These are phyloP conservation scores for Drosophila borealis DNA, from an alignment of 2,888 invertebrate genomes.

Conservation along the genomic window DNA sequence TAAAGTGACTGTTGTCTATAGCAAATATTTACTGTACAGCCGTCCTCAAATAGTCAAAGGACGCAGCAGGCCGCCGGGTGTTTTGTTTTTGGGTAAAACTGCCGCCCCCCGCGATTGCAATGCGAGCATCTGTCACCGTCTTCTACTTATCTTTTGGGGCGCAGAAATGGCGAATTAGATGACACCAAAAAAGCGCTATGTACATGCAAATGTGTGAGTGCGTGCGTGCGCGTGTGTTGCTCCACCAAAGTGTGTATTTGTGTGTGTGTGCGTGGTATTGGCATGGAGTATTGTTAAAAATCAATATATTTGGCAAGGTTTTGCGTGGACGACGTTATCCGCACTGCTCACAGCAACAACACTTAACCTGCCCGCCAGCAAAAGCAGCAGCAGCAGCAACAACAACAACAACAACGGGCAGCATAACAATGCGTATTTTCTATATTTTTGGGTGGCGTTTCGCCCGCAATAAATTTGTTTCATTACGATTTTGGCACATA, in stretches of 20 bases:
- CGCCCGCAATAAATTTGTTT: conserved; percentile 3
- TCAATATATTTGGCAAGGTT: conserved; percentile 62
- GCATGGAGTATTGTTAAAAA: conserved; percentile 67
- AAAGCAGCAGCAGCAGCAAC: conserved; percentile 18
- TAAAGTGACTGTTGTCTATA: not conserved
- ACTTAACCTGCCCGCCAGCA: conserved; percentile 21
- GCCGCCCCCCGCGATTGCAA: not conserved
- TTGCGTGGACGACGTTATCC: conserved; percentile 24
- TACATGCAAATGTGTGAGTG: conserved; percentile 8
- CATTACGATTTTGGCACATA: not conserved
- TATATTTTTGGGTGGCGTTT: conserved; percentile 10
- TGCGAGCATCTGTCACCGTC: conserved; percentile 21
- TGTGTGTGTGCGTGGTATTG: conserved; percentile 38
- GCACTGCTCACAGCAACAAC: conserved; percentile 4
- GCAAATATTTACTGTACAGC: conserved; percentile 7
- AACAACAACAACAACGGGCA: conserved; percentile 21
- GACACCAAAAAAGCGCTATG: conserved; percentile 18
- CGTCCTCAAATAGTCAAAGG: conserved; percentile 3
- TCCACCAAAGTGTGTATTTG: conserved; percentile 16
- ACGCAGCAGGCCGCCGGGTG: conserved; percentile 28
- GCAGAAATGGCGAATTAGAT: conserved; percentile 17
- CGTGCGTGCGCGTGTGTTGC: conserved; percentile 14
- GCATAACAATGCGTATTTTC: conserved; percentile 42
- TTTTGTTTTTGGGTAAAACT: conserved; percentile 6
- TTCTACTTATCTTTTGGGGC: conserved; percentile 12